Evolutionary conservation across 1,140 invertebrate species (phyloP).

Genomic region (Orius laevigatus): DNA sequence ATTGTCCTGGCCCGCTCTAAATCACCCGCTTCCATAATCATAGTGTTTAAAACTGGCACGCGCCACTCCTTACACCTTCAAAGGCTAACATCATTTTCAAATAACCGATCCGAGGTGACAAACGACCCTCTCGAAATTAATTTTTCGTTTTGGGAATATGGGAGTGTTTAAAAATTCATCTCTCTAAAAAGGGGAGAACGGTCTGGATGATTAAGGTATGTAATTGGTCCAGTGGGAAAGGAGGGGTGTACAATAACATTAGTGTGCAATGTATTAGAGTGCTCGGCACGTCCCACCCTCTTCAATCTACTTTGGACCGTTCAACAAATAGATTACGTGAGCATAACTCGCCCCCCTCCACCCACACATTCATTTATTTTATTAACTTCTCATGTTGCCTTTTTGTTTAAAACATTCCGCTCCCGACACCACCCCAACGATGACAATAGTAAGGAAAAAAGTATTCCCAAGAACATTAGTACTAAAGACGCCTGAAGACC

Average conservation of each 20-base stretch:
- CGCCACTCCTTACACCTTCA: not conserved
- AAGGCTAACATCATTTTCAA: no score
- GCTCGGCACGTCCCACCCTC: constrained; percentile 7
- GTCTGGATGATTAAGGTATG: constrained; percentile 11
- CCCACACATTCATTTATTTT: not conserved
- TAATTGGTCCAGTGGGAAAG: constrained; percentile 8
- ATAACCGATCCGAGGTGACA: not conserved
- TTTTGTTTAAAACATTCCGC: no score
- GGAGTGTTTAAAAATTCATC: constrained; percentile 6
- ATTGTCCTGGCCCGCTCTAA: not conserved
- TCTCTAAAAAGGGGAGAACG: no score
- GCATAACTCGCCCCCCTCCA: constrained; percentile 9
- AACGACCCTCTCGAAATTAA: not conserved
- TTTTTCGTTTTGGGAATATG: constrained; percentile 1
- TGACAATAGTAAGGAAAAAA: no score
- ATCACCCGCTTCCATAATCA: constrained; percentile 4
- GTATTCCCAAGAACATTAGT: no score
- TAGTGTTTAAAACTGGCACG: constrained; percentile 1
- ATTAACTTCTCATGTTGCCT: no score
- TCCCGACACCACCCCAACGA: no score
- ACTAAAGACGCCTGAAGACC: no score
- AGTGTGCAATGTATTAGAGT: constrained; percentile 14
- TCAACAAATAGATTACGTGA: constrained; percentile 16
- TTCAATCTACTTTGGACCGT: constrained; percentile 13
- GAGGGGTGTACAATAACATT: constrained; percentile 14